phyloP scores from a whole-genome alignment of 1,140 invertebrate genomes.

The Drosophila dunni region DNA sequence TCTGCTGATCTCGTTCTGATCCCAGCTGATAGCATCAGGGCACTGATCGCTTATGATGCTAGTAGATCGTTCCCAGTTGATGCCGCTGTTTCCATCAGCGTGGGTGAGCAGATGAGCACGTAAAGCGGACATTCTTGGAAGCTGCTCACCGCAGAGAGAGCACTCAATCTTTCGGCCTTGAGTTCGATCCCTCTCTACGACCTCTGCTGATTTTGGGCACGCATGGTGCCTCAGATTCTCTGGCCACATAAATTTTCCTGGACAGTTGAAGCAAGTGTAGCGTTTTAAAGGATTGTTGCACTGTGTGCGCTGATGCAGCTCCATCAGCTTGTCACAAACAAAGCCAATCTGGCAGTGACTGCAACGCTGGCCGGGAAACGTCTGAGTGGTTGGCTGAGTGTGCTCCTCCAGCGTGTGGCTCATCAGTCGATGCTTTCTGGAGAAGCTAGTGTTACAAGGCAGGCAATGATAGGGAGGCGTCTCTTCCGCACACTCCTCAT shows the following conservation, averaged over 20 bases:
- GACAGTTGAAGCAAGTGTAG: conserved; percentile 62
- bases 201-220: conserved; percentile 32
- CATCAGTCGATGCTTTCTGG: conserved; percentile 61
- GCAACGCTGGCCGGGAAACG: conserved; percentile 52
- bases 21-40: conserved; percentile 47
- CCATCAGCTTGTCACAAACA: conserved; percentile 52
- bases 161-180: conserved; percentile 46
- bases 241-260: conserved; percentile 75
- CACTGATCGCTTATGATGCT: conserved; percentile 54
- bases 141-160: conserved; percentile 51
- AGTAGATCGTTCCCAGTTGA: conserved; percentile 36
- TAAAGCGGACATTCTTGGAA: conserved; percentile 46
- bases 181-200: background rate
- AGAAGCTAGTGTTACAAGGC: conserved; percentile 46
- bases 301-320: conserved; percentile 61
- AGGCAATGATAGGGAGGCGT: conserved; percentile 54
- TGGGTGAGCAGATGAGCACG: conserved; percentile 58
- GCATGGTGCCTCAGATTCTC: conserved; percentile 67
- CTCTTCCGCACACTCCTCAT: conserved; percentile 43
- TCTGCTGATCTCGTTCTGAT: conserved; percentile 39
- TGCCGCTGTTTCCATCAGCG: conserved; percentile 51
- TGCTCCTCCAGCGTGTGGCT: conserved; percentile 66
- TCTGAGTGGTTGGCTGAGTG: conserved; percentile 11
- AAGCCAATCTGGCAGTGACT: conserved; percentile 68
- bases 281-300: conserved; percentile 58